Conservation (phyloP, 1,140 invertebrate species). For the Hormaphis cornu region DNA sequence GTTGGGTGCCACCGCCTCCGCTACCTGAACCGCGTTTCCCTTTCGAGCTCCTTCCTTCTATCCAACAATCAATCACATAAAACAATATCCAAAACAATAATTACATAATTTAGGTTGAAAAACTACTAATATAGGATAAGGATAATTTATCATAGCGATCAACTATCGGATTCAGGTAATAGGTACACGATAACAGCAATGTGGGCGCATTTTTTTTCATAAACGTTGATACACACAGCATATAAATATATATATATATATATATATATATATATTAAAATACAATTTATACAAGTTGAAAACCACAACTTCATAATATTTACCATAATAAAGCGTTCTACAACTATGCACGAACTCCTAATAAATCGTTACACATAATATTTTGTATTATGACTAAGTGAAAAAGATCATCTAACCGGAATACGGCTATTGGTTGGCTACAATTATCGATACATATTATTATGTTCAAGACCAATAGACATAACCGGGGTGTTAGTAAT, state of each 20-base stretch:
- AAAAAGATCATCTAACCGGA: constrained; percentile 24
- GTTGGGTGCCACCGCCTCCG: constrained; percentile 30
- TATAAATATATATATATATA: too few relatives aligned
- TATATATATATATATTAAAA: neutral
- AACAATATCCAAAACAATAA: constrained; percentile 29
- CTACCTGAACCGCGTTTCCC: constrained; percentile 31
- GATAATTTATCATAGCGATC: constrained; percentile 5
- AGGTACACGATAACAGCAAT: neutral
- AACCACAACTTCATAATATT: constrained; percentile 6
- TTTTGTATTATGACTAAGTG: constrained; percentile 15
- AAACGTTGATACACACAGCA: neutral
- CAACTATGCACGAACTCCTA: constrained; percentile 30
- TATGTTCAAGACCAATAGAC: constrained; percentile 27
- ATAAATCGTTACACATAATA: neutral
- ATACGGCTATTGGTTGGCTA: constrained; percentile 20
- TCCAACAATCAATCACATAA: constrained; percentile 31
- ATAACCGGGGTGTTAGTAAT: constrained; percentile 18
- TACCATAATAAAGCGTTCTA: constrained; percentile 29
- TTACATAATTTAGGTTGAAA: neutral
- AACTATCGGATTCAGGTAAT: constrained; percentile 6
- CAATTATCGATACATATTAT: constrained; percentile 13
- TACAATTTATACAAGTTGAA: neutral
- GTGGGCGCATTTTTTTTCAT: neutral
- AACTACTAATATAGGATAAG: neutral
- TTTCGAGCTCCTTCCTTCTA: constrained; percentile 32